Evolutionary conservation across 2,113 vertebrate genomes (phyloP).

Genomic region (Piaya cayana): DNA sequence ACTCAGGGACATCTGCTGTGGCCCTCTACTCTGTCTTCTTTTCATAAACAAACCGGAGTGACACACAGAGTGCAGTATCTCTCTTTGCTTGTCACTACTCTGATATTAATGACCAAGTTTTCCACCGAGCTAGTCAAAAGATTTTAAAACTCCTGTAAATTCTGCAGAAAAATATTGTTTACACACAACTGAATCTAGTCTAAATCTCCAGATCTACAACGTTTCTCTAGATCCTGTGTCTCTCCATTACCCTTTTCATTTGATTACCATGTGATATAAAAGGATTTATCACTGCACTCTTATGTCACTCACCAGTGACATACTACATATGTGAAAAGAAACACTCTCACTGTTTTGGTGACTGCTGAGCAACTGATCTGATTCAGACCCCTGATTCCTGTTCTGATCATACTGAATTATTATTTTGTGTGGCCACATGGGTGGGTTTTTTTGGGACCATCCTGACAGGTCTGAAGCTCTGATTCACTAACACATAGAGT

Average conservation of each 20-base stretch:
- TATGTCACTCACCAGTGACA: not conserved
- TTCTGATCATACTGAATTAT: not conserved
- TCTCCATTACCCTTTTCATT: not conserved
- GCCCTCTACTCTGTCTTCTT: not conserved
- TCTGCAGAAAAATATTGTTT: not conserved
- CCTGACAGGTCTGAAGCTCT: not conserved
- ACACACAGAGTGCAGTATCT: fast-evolving
- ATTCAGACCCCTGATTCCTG: not conserved
- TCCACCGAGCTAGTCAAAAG: not conserved
- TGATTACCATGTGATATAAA: not conserved
- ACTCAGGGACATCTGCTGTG: not conserved
- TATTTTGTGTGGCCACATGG: not conserved
- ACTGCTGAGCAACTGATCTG: not conserved
- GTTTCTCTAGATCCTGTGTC: not conserved
- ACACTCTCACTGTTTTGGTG: not conserved
- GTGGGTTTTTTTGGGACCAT: not conserved
- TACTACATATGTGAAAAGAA: not conserved
- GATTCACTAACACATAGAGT: not conserved
- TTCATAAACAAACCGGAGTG: not conserved
- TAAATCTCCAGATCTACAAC: not conserved
- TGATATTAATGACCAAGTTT: not conserved
- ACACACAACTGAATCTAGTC: not conserved
- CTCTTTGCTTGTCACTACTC: not conserved
- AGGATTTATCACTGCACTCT: not conserved
- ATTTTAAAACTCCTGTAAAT: not conserved